Base-by-base conservation (phyloP, 2,113 vertebrate genomes). In the Tenrec ecaudatus region DNA sequence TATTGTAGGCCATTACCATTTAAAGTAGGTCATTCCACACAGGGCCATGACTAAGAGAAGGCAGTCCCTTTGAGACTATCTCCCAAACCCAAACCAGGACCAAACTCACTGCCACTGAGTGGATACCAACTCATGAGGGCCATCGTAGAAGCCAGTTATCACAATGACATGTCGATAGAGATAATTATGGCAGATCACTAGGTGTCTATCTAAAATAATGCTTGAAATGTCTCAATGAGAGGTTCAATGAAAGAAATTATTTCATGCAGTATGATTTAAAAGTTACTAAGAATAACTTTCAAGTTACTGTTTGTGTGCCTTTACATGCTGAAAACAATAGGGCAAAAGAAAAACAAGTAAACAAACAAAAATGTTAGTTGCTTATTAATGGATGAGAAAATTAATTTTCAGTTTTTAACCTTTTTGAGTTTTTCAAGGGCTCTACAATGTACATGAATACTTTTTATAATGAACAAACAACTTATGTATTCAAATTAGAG, bases 221-320 rank as follows among this genome's bases (percentile, higher is more conserved):
- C 91, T 86, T 80, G 62, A 57, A 91, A 79, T 40, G 27, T 43
- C n/a, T 92, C 77, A 77, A 77, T 77, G 58, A 77, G 23, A 66
- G 12, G 22, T n/a, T 81, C 60, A 47, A 40, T 73, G 40, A 82
- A 78, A 93, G 60, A 78, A 93, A 92, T 43, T 8, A 69, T n/a
- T 88, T 40, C 82, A 77, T 77, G 58, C 11, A n/a, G 17, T 66
- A 43, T 79, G 77, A 79, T 53, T 27, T 58, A 81, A 78, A 82
- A 90, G 6, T 88, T 66, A 69, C 75, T 85, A 36, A 86, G 85
- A 75, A 64, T 31, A 88, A 71, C 40, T 75, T 77, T 71, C 33
- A 77, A 62, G 19, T 47, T 89, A 33, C 82, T 93, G 20, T 83
- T 43, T 90, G 5, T 2, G 40, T 62, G 22, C 73, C 3, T 43